A percentile compares a stretch with the other conserved stretches of the same genome.
Conservation (phyloP, 2,888 invertebrate species). For the Eupithecia subumbrata region DNA sequence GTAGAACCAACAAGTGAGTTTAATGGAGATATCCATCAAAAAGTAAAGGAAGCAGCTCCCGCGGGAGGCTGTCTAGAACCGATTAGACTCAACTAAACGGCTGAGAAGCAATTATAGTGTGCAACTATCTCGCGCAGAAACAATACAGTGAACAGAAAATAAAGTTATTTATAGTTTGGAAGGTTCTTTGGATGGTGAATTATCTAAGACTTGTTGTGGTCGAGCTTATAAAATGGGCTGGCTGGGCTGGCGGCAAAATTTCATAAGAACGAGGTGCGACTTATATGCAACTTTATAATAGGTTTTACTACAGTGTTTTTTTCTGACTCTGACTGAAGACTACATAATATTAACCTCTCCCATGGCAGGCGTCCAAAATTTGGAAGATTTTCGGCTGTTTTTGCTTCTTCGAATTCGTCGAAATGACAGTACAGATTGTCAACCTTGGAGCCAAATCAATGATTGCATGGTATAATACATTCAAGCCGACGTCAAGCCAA, state of each 20-base stretch:
- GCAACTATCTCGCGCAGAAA: slow-evolving; percentile 1
- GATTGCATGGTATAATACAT: too few species aligned
- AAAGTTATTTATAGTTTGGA: slow-evolving; percentile 1
- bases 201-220: not conserved
- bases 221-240: not conserved
- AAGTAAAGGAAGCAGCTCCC: slow-evolving; percentile 14
- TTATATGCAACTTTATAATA: not conserved
- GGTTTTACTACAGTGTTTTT: not conserved
- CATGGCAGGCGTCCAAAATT: too few species aligned
- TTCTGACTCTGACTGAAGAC: too few species aligned
- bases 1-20: not conserved
- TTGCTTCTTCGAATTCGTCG: too few species aligned
- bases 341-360: too few species aligned
- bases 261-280: not conserved
- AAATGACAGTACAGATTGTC: too few species aligned
- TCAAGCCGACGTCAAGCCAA: too few species aligned
- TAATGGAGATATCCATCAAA: slow-evolving; percentile 14
- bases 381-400: too few species aligned
- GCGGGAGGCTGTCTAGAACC: slow-evolving; percentile 7
- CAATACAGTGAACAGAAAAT: slow-evolving; percentile 1
- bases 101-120: slow-evolving; percentile 16
- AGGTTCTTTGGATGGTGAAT: not conserved
- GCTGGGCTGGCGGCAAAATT: not conserved
- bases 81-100: slow-evolving; percentile 20
- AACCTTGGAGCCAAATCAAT: too few species aligned